Base-by-base conservation (phyloP, 1,140 invertebrate genomes). In the Ridgeia piscesae region DNA sequence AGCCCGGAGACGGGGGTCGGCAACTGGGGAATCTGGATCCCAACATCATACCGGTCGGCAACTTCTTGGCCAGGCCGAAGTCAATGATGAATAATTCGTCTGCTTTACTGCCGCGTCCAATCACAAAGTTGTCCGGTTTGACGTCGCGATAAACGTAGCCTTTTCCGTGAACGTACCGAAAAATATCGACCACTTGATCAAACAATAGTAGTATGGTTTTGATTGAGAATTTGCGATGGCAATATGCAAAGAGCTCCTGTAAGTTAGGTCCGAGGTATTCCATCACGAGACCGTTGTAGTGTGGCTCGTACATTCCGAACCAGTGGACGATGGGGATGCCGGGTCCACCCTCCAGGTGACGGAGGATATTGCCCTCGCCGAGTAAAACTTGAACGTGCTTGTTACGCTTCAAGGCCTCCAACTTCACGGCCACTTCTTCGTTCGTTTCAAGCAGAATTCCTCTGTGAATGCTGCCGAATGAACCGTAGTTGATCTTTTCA, bases 131-230 rank as follows among this genome's bases (percentile, higher is more conserved):
- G 48, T 93, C 92, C 17, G 93, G 93, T 31, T 92, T 94, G n/a
- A 94, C 92, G 88, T 94, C 93, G 17, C 93, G 92, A 91, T 95
- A 94, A 27, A 95, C 92, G 35, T 94, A 92, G 58, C 92, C 93
- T 6, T 91, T 98, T 96, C 97, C 98, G 96, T 99, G 99, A 95
- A 99, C 98, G 95, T 98, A 88, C 42, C 91, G 91, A 9, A 93
- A 34, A 17, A 50, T 91, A 34, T 33, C 27, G 4, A 99, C 98
- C 96, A 99, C 97, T 97, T 99, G 99, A 96, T 99, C 98, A 96
- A 99, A 99, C 96, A 99, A 98, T 98, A 99, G 98, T 95, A 94
- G 58, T 0, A 95, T 93, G n/a, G 94, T 95, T 92, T 95, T 95
- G 33, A 95, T 89, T 31, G 94, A 92, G 89, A 95, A 94, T 91